Evolutionary conservation across 2,888 invertebrate genomes (phyloP).

Genomic region (Acanthosepion esculentum): DNA sequence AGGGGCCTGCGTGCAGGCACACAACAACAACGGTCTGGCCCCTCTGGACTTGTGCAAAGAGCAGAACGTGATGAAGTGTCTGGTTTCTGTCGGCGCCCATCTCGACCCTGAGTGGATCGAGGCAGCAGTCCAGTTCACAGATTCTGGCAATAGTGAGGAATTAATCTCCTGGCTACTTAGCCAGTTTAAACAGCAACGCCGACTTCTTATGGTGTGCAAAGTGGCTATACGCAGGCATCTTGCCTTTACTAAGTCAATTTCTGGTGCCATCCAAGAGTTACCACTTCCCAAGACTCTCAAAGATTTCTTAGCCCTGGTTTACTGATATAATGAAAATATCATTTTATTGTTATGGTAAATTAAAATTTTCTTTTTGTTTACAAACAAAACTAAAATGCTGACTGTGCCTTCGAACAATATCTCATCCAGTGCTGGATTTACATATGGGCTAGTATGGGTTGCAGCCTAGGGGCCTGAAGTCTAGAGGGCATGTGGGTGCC

Average conservation of each 20-base stretch:
- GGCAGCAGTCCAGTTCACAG: not conserved
- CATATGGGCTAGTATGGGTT: no score
- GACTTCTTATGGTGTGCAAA: not conserved
- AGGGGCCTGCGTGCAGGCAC: constrained; percentile 48
- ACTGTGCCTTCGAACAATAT: no score
- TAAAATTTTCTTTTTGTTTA: no score
- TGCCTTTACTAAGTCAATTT: constrained; percentile 2
- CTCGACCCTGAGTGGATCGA: constrained; percentile 37
- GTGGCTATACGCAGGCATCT: not conserved
- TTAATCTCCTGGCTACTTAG: not conserved
- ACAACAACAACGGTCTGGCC: constrained; percentile 36
- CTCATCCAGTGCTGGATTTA: no score
- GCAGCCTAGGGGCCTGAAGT: no score
- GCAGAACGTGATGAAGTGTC: constrained; percentile 35
- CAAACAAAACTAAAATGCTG: no score
- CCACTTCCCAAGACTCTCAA: not conserved
- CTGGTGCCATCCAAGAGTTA: constrained; percentile 34
- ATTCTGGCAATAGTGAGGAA: not conserved
- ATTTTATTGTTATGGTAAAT: no score
- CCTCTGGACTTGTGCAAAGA: constrained; percentile 23
- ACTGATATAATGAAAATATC: not conserved
- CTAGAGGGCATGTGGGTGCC: no score
- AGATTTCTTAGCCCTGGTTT: constrained; percentile 15
- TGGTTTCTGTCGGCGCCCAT: not conserved
- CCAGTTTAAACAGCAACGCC: not conserved